Evolutionary conservation across 2,797 vertebrate genomes (phyloP), one percentile per base, ranked within the genome.

Genomic region (Chaunax sp.): DNA sequence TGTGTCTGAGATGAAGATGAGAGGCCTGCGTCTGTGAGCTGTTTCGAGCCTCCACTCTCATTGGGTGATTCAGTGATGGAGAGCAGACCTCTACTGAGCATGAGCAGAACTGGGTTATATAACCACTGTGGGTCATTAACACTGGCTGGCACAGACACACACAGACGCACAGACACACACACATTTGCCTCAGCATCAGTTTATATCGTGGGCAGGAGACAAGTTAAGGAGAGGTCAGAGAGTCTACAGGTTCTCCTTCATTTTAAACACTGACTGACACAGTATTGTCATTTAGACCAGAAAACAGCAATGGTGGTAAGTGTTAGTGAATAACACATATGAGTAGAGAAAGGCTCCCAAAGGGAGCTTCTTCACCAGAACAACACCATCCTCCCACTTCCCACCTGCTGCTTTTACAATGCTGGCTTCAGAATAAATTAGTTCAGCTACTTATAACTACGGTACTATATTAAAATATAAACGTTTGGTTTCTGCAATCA

Each of bases 21-120:
- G 75, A 71, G 46, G 49, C 20, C 70, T 49, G 74, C 64, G 45
- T 72, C 63, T 64, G 45, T 46, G 63, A 69, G 72, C 72, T 26
- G 62, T 59, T 72, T 40, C 3, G 1, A 70, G 69, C 54, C 62
- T 77, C 43, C 23, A 0, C 59, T 74, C 30, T 78, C 78, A 87
- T 84, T 87, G 87, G 82, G 1, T 46, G 66, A 52, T 59, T 75
- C 77, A 61, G 56, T 54, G 83, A 86, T 69, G 72, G 64, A 52
- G 78, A 80, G 69, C 56, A 65, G 50, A 55, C 45, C 68, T 81
- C 60, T 44, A 87, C 82, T 80, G 86, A 86, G 88, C 88, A 84
- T 84, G 85, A 82, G 89, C 86, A 87, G 82, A 87, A 77, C 50
- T 23, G 77, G 37, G 69, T 93, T 92, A 92, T 77, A 80, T 91